Conservation (phyloP, 2,797 vertebrate genomes). For the Tapirus indicus region DNA sequence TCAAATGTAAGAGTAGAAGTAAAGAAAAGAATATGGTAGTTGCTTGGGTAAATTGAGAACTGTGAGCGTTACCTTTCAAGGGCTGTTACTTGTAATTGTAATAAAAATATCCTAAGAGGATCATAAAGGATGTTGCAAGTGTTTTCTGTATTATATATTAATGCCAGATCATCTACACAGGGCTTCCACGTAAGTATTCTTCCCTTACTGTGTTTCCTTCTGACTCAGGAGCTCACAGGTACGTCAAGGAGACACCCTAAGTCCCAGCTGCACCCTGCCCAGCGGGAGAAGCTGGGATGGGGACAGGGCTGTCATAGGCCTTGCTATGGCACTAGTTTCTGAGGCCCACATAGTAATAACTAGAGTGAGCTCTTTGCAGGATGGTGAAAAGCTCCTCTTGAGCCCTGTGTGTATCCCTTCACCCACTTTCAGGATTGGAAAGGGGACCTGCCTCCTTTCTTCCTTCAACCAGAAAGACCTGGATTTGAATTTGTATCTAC, state of each 20-base stretch:
- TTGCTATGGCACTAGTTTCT: not conserved
- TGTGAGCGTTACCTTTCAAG: slow-evolving; percentile 49
- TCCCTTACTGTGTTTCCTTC: not conserved
- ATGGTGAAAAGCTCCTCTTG: not conserved
- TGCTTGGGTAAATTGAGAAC: slow-evolving; percentile 69
- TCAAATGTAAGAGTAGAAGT: slow-evolving; percentile 69
- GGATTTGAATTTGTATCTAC: not conserved
- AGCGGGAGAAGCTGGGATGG: not conserved
- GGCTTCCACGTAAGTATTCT: slow-evolving; percentile 20
- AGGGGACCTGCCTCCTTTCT: not conserved
- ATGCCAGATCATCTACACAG: slow-evolving; percentile 26
- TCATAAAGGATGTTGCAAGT: slow-evolving; percentile 62
- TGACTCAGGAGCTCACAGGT: slow-evolving; percentile 5
- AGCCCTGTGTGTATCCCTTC: not conserved
- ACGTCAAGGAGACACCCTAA: not conserved
- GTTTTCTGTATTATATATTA: slow-evolving; percentile 73
- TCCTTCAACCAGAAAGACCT: not conserved
- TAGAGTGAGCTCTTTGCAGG: not conserved
- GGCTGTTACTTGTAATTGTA: slow-evolving; percentile 68
- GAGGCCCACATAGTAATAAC: not conserved
- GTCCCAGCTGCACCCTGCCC: not conserved
- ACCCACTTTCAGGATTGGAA: not conserved
- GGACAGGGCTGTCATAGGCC: not conserved
- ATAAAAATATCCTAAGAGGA: slow-evolving; percentile 81
- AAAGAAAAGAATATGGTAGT: slow-evolving; percentile 65